Base-by-base conservation (phyloP, 2,888 invertebrate species). In the Chorisops tibialis region DNA sequence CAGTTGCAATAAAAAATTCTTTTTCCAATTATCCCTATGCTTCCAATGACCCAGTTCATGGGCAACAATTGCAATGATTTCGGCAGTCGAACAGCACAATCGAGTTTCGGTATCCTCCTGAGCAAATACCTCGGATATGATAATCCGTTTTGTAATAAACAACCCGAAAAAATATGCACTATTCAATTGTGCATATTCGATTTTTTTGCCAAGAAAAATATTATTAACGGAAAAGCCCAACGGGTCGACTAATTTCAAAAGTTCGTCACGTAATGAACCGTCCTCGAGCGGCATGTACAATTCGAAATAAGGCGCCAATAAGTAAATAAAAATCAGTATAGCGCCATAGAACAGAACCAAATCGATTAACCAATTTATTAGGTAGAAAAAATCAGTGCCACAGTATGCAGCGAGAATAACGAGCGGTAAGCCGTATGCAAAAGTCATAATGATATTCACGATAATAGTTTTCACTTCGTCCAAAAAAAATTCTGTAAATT, bases 41-140 rank as follows among this genome's bases (percentile, higher is more conserved):
- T 38, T 38, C 52, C 52, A 52, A 21, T 52, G 52, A 12, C 16
- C 52, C 7, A 52, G 7, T 39, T 52, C 52, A 21, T 52, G 52
- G 6, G 38, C 52, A 3, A 52, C 52, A 21, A 52, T 52, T 19
- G 52, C 52, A 6, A 18, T n/a, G 1, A 52, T 38, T 38, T 52
- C 52, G 6, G 37, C n/a, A 37, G 21, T 19, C 2, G 18, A 38
- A 12, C 38, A 52, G 12, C 52, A 38, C 38, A 19, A 38, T 11
- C 18, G 6, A 21, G 5, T 18, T 1, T 39, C 21, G 6, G 6
- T 6, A 9, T 52, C 38, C 6, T 52, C 19, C 4, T 52, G 14
- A 1, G 38, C 1, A 18, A 52, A 52, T 2, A 4, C 4, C 12
- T 52, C 37, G 2, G 52, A 52, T 7, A 52, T 38, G 6, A 52